These are phyloP conservation scores for Centruroides vittatus DNA, from an alignment of 1,140 invertebrate species.

Conservation along the genomic window DNA sequence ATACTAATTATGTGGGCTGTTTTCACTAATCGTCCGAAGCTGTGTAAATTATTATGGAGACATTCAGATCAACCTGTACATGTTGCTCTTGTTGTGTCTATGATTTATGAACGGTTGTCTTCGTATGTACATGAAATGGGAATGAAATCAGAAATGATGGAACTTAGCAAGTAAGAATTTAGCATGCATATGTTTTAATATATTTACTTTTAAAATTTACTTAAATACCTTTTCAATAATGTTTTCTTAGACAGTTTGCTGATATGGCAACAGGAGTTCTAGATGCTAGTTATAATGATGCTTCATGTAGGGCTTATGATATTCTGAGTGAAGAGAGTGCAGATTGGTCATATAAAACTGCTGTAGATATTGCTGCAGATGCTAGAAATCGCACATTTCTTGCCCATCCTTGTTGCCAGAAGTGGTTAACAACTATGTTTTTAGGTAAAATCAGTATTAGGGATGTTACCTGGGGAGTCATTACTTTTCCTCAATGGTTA, in stretches of 20 bases:
- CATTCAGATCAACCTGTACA: constrained; percentile 32
- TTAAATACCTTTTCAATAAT: too few species aligned
- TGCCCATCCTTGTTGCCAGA: constrained; percentile 32
- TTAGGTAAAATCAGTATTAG: constrained; percentile 26
- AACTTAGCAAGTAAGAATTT: constrained; percentile 15
- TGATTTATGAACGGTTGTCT: constrained; percentile 21
- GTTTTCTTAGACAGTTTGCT: constrained; percentile 26
- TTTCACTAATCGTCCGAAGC: constrained; percentile 20
- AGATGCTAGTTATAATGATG: constrained; percentile 24
- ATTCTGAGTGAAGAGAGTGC: constrained; percentile 24
- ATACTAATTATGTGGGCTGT: constrained; percentile 27
- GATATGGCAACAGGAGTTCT: constrained; percentile 28
- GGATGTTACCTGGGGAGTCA: constrained; percentile 24
- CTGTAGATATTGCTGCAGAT: constrained; percentile 16
- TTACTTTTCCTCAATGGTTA: constrained; percentile 25
- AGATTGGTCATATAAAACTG: constrained; percentile 27
- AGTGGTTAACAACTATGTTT: constrained; percentile 27
- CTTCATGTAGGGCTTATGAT: constrained; percentile 24
- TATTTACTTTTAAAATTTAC: too few species aligned
- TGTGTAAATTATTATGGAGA: constrained; percentile 33
- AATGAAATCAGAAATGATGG: constrained; percentile 19
- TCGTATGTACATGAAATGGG: constrained; percentile 19
- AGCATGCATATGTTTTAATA: neutral
- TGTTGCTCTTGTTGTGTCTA: constrained; percentile 28
- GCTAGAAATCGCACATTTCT: constrained; percentile 22